Evolutionary conservation across 2,797 vertebrate species (phyloP), one percentile per base, ranked within the genome.

Genomic region (Lophotriccus pileatus): DNA sequence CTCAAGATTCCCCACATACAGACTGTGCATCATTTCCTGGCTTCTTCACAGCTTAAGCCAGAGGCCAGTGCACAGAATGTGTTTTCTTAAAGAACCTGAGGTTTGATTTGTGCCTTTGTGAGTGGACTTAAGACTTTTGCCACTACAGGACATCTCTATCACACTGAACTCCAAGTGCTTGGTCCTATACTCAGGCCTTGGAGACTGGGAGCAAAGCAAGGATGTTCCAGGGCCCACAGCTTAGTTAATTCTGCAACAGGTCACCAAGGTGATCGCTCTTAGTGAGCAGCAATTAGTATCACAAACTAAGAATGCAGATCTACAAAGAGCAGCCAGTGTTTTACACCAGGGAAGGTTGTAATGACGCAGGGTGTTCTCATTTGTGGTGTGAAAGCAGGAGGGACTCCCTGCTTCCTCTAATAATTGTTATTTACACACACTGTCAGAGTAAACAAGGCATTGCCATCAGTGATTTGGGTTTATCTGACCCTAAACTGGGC

Each of bases 361-460:
- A 70, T 27, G 69, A 50, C 2, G 6, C 37, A 5, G 7, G 2
- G 5, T 2, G 28, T 3, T 46, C 81, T 89, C 72, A 44, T 25
- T 30, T 46, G 66, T 16, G n/a, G 81, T 6, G 44, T 47, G 37
- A 60, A 76, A 84, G 70, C 4, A 91, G 59, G 76, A 34, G 17
- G 52, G 41, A 36, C 37, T 44, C 62, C 22, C 84, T 80, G 64
- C 52, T 59, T 64, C 76, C 77, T 20, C 37, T 24, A 30, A 3
- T n/a, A 80, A 80, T 87, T 76, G 55, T 19, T 82, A 79, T 82
- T 95, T 80, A 87, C 39, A 66, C 44, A 30, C 24, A 8, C 41
- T 15, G 5, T 17, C 58, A 66, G 55, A 21, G 32, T 21, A 32
- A 91, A 74, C 63, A 75, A 55, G 69, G 28, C 59, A 70, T 44